Evolutionary conservation across 2,113 vertebrate genomes (phyloP).

Genomic region (Peromyscus polionotus): DNA sequence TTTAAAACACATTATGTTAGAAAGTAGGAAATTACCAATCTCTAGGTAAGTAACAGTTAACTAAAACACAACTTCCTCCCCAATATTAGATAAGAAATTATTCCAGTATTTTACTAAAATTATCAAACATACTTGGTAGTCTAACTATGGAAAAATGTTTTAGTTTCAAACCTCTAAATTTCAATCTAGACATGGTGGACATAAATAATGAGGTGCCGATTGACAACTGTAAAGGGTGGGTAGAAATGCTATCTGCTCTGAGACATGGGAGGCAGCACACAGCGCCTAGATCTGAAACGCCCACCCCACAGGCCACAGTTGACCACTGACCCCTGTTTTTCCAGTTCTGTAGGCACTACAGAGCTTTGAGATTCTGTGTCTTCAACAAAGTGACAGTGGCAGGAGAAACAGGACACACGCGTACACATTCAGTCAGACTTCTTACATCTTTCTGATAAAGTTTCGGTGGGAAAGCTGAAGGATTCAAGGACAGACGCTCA

Average conservation of each 20-base stretch:
- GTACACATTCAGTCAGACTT: not conserved
- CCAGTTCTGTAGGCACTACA: not conserved
- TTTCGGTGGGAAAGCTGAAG: not conserved
- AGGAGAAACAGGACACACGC: not conserved
- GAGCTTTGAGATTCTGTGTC: not conserved
- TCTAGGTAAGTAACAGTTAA: not conserved
- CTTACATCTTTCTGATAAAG: not conserved
- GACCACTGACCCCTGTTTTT: not conserved
- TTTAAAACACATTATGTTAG: not conserved
- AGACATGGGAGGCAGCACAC: not conserved
- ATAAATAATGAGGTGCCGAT: not conserved
- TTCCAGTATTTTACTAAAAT: constrained; percentile 35
- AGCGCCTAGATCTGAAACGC: not conserved
- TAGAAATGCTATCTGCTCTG: not conserved
- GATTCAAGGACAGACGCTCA: not conserved
- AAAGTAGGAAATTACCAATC: not conserved
- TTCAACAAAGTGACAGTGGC: not conserved
- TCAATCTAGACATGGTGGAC: not conserved
- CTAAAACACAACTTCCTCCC: constrained; percentile 39
- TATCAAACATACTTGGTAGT: constrained; percentile 4
- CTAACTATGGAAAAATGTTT: constrained; percentile 16
- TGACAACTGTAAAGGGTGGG: not conserved
- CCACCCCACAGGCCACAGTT: not conserved
- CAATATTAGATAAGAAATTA: constrained; percentile 28
- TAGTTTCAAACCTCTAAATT: not conserved